These are phyloP conservation scores for Cheilosia variabilis DNA, from an alignment of 2,888 invertebrate genomes.

Conservation along the genomic window DNA sequence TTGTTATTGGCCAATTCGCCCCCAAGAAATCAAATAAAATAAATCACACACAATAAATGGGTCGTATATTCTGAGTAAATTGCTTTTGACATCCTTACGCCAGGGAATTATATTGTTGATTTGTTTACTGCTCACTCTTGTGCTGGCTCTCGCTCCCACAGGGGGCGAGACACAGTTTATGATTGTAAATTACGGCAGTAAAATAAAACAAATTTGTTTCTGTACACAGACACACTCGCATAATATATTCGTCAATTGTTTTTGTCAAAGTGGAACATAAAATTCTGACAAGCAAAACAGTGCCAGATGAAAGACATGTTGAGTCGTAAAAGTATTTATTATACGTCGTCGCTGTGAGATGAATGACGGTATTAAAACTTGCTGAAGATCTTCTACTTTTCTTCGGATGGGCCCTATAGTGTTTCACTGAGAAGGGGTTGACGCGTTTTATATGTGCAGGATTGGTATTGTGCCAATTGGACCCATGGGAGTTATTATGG, in stretches of 20 bases:
- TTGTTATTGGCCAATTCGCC: constrained; percentile 23
- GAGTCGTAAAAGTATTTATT: constrained; percentile 62
- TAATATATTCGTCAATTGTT: constrained; percentile 61
- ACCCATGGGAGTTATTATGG: constrained; percentile 35
- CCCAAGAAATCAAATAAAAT: constrained; percentile 67
- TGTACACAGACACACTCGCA: not conserved
- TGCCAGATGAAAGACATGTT: constrained; percentile 41
- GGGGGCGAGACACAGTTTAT: constrained; percentile 27
- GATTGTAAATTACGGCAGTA: constrained; percentile 70
- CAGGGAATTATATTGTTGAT: constrained; percentile 61
- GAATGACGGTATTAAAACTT: constrained; percentile 46
- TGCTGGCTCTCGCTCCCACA: not conserved
- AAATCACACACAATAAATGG: constrained; percentile 71
- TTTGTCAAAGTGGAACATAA: constrained; percentile 50
- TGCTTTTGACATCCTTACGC: constrained; percentile 66
- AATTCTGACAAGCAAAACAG: constrained; percentile 44
- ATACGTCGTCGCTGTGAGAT: constrained; percentile 26
- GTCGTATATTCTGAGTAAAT: constrained; percentile 62
- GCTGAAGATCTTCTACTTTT: not conserved
- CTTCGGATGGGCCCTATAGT: not conserved
- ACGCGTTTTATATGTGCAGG: constrained; percentile 3
- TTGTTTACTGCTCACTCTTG: constrained; percentile 54
- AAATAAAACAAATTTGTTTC: constrained; percentile 31
- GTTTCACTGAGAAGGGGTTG: constrained; percentile 8
- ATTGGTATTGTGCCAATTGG: constrained; percentile 42